A percentile compares a stretch with the other conserved stretches of the same genome.
Conservation (phyloP, 2,888 invertebrate genomes). For the Dicyrtomina minuta region DNA sequence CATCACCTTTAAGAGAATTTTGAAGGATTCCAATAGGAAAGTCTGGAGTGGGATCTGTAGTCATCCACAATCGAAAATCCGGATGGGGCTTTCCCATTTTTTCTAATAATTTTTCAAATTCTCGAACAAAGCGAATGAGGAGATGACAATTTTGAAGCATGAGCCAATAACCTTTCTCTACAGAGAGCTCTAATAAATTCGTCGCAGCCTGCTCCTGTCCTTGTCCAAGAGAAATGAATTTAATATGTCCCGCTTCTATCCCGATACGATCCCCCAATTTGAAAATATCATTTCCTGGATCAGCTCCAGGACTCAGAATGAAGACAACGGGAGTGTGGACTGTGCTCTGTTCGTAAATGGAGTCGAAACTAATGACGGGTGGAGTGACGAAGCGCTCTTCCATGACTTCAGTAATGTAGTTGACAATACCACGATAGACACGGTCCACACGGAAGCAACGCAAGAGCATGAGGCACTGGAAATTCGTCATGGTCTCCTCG, state of each 20-base stretch:
- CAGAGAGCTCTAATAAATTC: slow-evolving; percentile 67
- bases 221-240: slow-evolving; percentile 87
- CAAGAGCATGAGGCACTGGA: slow-evolving; percentile 76
- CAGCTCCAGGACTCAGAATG: slow-evolving; percentile 89
- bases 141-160: slow-evolving; percentile 92
- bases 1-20: slow-evolving; percentile 73
- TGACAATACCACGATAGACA: slow-evolving; percentile 79
- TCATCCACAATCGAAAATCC: slow-evolving; percentile 89
- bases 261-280: slow-evolving; percentile 69
- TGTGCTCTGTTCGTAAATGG: slow-evolving; percentile 81
- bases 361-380: slow-evolving; percentile 78
- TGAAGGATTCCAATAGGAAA: slow-evolving; percentile 90
- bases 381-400: slow-evolving; percentile 87
- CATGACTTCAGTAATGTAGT: slow-evolving; percentile 75
- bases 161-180: slow-evolving; percentile 81
- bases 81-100: slow-evolving; percentile 78
- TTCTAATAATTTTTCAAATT: slow-evolving; percentile 81
- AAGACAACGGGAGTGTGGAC: slow-evolving; percentile 85
- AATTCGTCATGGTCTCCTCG: slow-evolving; percentile 64
- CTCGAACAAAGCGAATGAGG: slow-evolving; percentile 73
- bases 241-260: slow-evolving; percentile 73
- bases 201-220: slow-evolving; percentile 85
- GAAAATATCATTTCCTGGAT: slow-evolving; percentile 84
- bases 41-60: slow-evolving; percentile 80
- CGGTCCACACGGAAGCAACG: slow-evolving; percentile 88